These are phyloP conservation scores for Eristalinus aeneus DNA, from an alignment of 2,888 invertebrate genomes.

Conservation along the genomic window DNA sequence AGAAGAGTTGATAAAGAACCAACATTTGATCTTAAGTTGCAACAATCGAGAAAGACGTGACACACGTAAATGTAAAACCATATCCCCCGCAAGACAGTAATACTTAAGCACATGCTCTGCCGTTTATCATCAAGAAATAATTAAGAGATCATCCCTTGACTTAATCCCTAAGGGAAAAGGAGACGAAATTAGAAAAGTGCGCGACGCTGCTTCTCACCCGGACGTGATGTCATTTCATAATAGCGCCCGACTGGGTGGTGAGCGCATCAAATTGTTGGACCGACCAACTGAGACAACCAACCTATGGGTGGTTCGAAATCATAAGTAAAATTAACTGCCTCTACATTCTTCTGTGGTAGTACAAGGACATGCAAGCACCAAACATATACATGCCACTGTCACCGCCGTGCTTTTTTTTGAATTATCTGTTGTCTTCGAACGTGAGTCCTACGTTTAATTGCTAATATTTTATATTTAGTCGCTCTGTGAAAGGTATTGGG, in stretches of 20 bases:
- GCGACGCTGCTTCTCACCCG: neutral
- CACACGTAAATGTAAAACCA: no score
- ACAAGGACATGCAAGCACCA: neutral
- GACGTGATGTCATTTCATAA: neutral
- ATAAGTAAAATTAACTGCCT: constrained; percentile 49
- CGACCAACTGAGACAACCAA: no score
- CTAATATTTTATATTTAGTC: constrained; percentile 61
- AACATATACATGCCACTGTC: neutral
- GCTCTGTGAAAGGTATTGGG: neutral
- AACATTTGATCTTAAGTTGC: no score
- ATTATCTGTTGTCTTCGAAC: constrained; percentile 51
- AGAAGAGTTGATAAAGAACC: no score
- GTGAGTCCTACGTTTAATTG: constrained; percentile 55
- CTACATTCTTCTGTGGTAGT: neutral
- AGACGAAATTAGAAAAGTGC: neutral
- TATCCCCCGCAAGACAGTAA: no score
- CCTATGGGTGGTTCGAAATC: neutral
- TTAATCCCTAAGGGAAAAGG: neutral
- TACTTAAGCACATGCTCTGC: no score
- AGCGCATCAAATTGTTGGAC: no score
- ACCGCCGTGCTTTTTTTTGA: constrained; percentile 50
- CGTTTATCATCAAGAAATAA: neutral
- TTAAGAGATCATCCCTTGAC: neutral
- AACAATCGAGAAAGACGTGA: no score
- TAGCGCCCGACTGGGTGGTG: constrained; percentile 1